Evolutionary conservation across 1,140 invertebrate genomes (phyloP), one percentile per base, ranked within the genome.

Genomic region (Neodiprion fabricii): DNA sequence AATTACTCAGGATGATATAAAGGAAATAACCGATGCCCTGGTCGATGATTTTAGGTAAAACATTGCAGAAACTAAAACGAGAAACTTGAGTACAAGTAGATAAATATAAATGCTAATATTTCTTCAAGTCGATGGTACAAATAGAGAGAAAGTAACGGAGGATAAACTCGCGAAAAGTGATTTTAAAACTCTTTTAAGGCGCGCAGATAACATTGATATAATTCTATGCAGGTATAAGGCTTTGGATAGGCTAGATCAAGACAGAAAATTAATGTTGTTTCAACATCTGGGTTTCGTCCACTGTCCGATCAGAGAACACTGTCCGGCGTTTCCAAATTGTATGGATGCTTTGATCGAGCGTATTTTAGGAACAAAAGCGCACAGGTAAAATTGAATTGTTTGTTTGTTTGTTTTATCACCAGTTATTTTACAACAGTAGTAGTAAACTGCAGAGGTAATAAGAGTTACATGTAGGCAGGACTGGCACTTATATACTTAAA

Each of bases 241-340:
- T 81, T 90, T 99, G 81, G 96, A 98, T 86, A 91, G 96, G 77
- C 89, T 98, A 81, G 97, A 98, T 89, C 96, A 98, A 89, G 97
- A 99, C 82, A 89, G 98, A 77, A 96, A 97, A 83, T 89, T 98
- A 74, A 96, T 98, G 92, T 89, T 99, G 40, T 96, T 98, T 76
- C 96, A 98, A 85, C 97, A 99, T 88, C 89, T 99, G 47, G 97
- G 97, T 71, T 99, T 99, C 89, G 94, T 99, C 68, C 97, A 99
- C 87, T 97, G 96, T 88, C 97, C 97, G 12, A 96, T 97, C 82
- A 89, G 95, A 49, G 97, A 98, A 85, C 96, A 97, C 85, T 99
- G 98, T 85, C 96, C 96, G 23, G 95, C 95, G 65, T 96, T 94
- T 87, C 92, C 94, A 73, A 95, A 95, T 88, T 99, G 97, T 86